Conservation (phyloP, 2,797 vertebrate genomes). For the Rhadinocentrus ornatus region DNA sequence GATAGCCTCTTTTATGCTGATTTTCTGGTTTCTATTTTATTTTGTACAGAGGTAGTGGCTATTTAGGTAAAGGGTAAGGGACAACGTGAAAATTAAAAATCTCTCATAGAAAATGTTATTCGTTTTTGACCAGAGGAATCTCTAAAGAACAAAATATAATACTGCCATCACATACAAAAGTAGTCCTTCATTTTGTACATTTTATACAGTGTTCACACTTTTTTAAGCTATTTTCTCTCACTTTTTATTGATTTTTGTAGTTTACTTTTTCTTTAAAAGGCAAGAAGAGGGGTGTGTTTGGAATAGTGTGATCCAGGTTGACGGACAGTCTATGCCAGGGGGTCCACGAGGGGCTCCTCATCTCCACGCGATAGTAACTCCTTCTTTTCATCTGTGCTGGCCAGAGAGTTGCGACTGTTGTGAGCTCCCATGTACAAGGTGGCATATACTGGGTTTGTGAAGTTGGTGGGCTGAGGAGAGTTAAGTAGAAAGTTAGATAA, state of each 20-base stretch:
- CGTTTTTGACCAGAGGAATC: slow-evolving; percentile 81
- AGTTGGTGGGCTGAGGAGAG: slow-evolving; percentile 91
- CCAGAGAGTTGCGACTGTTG: slow-evolving; percentile 95
- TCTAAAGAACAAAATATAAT: slow-evolving; percentile 94
- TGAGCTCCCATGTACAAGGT: slow-evolving; percentile 98
- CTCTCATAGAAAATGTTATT: slow-evolving; percentile 82
- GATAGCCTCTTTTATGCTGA: slow-evolving; percentile 73
- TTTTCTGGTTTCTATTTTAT: slow-evolving; percentile 79
- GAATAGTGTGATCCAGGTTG: slow-evolving; percentile 57
- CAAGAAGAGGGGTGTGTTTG: slow-evolving; percentile 75
- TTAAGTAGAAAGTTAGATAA: slow-evolving; percentile 16
- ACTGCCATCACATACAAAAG: slow-evolving; percentile 99
- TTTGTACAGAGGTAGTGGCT: slow-evolving; percentile 88
- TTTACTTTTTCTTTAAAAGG: slow-evolving; percentile 77
- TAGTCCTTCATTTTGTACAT: slow-evolving; percentile 97
- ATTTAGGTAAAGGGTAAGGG: slow-evolving; percentile 81
- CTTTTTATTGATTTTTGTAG: slow-evolving; percentile 50
- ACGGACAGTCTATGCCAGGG: slow-evolving; percentile 86
- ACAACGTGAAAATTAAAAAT: slow-evolving; percentile 80
- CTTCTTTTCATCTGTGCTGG: slow-evolving; percentile 98
- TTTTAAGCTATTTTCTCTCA: slow-evolving; percentile 74
- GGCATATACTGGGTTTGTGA: slow-evolving; percentile 97
- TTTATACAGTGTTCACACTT: slow-evolving; percentile 84
- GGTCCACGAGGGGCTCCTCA: slow-evolving; percentile 91
- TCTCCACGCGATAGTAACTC: slow-evolving; percentile 92